Evolutionary conservation across 64 coral and sea anemone genomes (phyloP), one percentile per base, ranked within the genome.

Genomic region (Orbicella faveolata): DNA sequence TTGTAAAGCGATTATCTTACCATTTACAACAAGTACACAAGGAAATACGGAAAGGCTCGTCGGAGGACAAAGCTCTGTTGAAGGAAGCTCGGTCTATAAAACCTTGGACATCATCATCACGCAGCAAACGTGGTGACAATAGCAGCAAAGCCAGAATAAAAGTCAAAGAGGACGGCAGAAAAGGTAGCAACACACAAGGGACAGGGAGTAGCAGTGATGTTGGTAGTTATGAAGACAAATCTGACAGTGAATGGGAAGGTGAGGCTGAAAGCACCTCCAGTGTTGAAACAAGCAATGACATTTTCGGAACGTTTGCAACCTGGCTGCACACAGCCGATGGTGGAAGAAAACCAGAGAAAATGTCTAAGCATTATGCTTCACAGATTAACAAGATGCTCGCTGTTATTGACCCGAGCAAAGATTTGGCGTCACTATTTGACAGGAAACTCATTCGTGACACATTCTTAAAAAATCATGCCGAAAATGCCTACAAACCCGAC

Each of bases 1-100:
- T 75, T 23, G 85, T 87, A 25, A 87, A 87, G 55, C 85, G 85
- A 15, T 41, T 87, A 7, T 53, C 85, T 17, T 6, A 34, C 10
- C 85, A 87, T 35, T 59, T 87, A 53, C 39, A 54, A 13, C 68
- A 87, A 87, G 68, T 87, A 19, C 85, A 87, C 74, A 76, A 87
- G 20, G 85, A 87, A 20, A 87, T 87, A 55, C 11, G 18, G 35
- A 87, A 75, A 20, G 68, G 72, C 13, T 87, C 85, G 15, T 18
- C 10, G 12, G 41, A 53, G 21, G 53, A 78, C 76, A 78, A 78
- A 54, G 17, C 15, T 6, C 14, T 54, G 4, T 53, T 78, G 20
- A 25, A 21, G n/a, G 41, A 78, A 78, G 76, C 76, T 19, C 39
- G 44, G 15, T 25, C 39, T 15, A 17, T 52, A 17, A 54, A 78